A percentile compares a stretch with the other conserved stretches of the same genome.
Evolutionary conservation across 30 jellyfish, hydroid and myxozoan species (phyloP).

Genomic region (Mastigias papua): DNA sequence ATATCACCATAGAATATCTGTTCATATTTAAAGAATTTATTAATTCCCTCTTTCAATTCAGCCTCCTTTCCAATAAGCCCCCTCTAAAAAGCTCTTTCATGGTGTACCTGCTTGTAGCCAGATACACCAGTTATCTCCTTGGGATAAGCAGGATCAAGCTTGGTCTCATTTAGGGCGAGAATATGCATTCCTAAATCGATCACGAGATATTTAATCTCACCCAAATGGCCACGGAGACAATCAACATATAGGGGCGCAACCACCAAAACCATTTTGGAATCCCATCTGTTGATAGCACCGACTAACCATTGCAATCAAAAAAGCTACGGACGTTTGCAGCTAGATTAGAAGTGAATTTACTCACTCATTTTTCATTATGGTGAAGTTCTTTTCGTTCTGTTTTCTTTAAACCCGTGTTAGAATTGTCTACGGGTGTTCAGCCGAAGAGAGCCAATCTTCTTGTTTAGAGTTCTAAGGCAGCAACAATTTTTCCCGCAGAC

Average conservation of each 20-base stretch:
- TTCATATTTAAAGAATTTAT: too few relatives aligned
- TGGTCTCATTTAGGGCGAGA: constrained; percentile 38
- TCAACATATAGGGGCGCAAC: background rate
- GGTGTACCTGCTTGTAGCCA: background rate
- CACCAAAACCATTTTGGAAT: background rate
- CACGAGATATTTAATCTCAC: background rate
- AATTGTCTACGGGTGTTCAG: background rate
- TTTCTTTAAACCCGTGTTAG: background rate
- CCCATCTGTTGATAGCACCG: background rate
- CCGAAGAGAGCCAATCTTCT: background rate
- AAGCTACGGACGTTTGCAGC: background rate
- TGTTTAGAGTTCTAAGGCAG: background rate
- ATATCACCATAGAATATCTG: too few relatives aligned
- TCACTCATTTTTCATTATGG: constrained; percentile 4
- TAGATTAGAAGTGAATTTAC: background rate
- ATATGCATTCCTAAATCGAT: background rate
- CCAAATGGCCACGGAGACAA: too few relatives aligned
- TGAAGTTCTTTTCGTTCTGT: background rate
- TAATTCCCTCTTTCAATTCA: too few relatives aligned
- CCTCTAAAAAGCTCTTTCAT: constrained; percentile 7
- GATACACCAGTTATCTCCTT: background rate
- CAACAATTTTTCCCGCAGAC: background rate
- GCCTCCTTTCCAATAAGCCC: too few relatives aligned
- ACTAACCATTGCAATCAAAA: background rate
- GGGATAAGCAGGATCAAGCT: constrained; percentile 17